Evolutionary conservation across 2,797 vertebrate genomes (phyloP), one percentile per base, ranked within the genome.

Genomic region (Streptopelia turtur): DNA sequence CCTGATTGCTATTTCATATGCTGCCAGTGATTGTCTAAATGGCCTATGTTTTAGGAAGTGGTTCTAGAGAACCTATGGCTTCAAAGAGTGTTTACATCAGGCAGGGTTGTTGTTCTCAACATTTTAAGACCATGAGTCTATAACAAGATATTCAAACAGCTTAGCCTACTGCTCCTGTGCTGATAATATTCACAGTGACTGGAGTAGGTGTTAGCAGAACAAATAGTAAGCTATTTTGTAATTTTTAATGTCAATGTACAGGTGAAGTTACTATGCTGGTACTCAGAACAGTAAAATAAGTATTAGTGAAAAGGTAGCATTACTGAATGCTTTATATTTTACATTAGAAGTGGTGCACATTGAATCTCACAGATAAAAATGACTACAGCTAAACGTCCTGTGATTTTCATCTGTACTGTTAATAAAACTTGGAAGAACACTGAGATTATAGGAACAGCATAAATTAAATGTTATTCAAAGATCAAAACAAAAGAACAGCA

Each of bases 11-110:
- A 95, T 97, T 97, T 97, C 94, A 97, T 97, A 97, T 45, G 96
- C 88, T 97, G 96, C 97, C 97, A 97, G 82, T 94, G 93, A 97
- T 97, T 97, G 97, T 97, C 85, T 95, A 91, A 93, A 93, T 70
- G 79, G 64, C 55, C 78, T 94, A 83, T 93, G 87, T 95, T 83
- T 94, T 94, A 95, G 97, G 96, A 97, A 97, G 82, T 63, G 31
- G 43, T 90, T 93, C 85, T 72, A 94, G 76, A 92, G 70, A 93
- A 96, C 81, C 47, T 86, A 65, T 50, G 86, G 84, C 94, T 96
- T 97, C 96, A 97, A 97, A 97, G 96, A 91, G 47, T 95, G 89
- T 96, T 97, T 97, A 92, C 60, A 81, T 92, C 75, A 90, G 55
- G 41, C 82, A 94, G 35, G 47, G 65, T 88, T 0, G 22, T 93